Base-by-base conservation (phyloP, 2,888 invertebrate species). In the Cerastoderma edule region DNA sequence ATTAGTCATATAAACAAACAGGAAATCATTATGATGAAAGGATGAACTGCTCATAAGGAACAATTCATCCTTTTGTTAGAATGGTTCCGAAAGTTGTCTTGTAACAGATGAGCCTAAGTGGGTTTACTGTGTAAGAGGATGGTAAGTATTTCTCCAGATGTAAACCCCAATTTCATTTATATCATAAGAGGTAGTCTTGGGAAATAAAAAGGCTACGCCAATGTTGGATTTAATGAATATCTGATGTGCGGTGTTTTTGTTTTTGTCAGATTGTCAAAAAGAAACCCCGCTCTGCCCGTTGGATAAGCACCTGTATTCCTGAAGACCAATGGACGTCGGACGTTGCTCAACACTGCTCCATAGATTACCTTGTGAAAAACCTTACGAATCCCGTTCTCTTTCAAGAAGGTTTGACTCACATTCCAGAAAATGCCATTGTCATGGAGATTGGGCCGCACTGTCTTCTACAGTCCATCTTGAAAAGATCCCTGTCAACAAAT, bases 291-390 rank as follows among this genome's bases (percentile, higher is more conserved):
- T 95, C 96, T 0, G 80, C 95, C 0, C 95, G 95, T 86, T 99
- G 99, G 99, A 94, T 99, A 71, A 97, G 97, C 77, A 96, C 98
- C 32, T 98, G 98, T 63, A 96, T 99, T 88, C 97, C 98, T 0
- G 96, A 97, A 93, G 94, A 94, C 1, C 94, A 95, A 57, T 98
- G 98, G 98, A 94, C 94, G 83, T 94, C 95, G 0, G 95, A 96
- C 0, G 91, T 97, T 48, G 96, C 97, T 0, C 95, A 95, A 91
- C 94, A 95, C 87, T 98, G 97, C 81, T 97, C 97, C 60, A 96
- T 97, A 0, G 96, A 96, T 35, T 99, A 99, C 93, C 98, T 98
- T 93, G 98, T 97, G 33, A 98, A 99, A 94, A 99, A 99, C 93
- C 94, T 99, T 85, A 94, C 98, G 75, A 98, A 97, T 67, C 98